phyloP scores from a whole-genome alignment of 2,113 vertebrate species.

The Campylomormyrus tamandua region DNA sequence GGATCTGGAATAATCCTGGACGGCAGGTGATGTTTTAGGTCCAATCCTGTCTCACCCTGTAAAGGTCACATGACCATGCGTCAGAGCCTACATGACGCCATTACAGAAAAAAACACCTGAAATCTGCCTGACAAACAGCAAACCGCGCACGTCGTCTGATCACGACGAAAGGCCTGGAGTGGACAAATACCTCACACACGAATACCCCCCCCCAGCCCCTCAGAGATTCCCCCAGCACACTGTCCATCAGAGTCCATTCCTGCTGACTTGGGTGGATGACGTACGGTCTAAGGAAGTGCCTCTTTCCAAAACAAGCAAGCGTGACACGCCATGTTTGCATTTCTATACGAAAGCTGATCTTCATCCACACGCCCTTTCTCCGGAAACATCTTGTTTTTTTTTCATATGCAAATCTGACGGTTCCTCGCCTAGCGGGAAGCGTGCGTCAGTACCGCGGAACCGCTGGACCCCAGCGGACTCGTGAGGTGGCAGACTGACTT shows the following conservation, averaged over 20 bases:
- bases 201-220: neutral
- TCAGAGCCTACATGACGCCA: neutral
- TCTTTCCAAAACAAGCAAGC: neutral
- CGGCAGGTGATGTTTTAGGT: neutral
- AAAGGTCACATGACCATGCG: neutral
- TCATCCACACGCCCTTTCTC: neutral
- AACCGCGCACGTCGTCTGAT: constrained; percentile 26
- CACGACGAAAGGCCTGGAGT: neutral
- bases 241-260: neutral
- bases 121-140: neutral
- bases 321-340: neutral
- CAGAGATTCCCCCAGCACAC: no score
- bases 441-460: neutral
- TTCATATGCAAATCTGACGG: neutral
- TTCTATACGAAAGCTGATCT: neutral
- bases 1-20: neutral
- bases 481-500: neutral
- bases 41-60: neutral
- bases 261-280: neutral
- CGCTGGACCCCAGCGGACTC: neutral
- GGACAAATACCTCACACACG: neutral
- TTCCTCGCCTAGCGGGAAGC: neutral
- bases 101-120: neutral
- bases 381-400: neutral
- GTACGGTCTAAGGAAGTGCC: neutral